Evolutionary conservation across 2,113 vertebrate species (phyloP).

Genomic region (Podarcis cretensis): DNA sequence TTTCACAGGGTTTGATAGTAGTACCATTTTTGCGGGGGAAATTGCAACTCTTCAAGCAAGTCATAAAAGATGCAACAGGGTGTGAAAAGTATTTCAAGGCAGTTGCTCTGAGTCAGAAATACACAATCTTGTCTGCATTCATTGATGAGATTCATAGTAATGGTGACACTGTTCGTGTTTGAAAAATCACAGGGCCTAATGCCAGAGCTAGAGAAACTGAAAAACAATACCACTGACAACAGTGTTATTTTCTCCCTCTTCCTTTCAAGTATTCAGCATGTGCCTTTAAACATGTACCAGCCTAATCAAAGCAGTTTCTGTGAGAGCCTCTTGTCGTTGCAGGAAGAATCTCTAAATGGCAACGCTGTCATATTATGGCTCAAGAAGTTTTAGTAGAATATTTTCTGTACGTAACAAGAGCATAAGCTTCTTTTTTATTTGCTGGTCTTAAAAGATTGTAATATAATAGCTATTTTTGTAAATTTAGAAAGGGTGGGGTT

Average conservation of each 20-base stretch:
- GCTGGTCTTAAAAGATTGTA: not conserved
- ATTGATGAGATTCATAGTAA: accelerated
- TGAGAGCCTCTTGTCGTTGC: not conserved
- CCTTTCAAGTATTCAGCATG: conserved; percentile 33
- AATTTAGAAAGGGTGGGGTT: not conserved
- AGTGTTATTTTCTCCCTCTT: conserved; percentile 9
- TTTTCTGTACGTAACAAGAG: not conserved
- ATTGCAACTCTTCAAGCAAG: not conserved
- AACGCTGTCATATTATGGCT: not conserved
- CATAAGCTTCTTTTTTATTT: not conserved
- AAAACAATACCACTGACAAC: not conserved
- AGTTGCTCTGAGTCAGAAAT: not conserved
- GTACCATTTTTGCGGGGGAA: not conserved
- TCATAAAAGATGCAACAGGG: accelerated
- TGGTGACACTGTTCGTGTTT: not conserved
- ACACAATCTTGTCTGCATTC: not conserved
- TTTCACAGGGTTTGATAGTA: not conserved
- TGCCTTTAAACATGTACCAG: conserved; percentile 53
- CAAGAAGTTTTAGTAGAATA: not conserved
- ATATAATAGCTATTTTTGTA: not conserved
- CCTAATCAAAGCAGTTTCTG: not conserved
- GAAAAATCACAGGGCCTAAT: not conserved
- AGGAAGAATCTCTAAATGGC: conserved; percentile 11
- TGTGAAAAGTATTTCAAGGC: conserved; percentile 6
- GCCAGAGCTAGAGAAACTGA: not conserved